Conservation (phyloP, 2,797 vertebrate genomes). For the Anabas testudineus region DNA sequence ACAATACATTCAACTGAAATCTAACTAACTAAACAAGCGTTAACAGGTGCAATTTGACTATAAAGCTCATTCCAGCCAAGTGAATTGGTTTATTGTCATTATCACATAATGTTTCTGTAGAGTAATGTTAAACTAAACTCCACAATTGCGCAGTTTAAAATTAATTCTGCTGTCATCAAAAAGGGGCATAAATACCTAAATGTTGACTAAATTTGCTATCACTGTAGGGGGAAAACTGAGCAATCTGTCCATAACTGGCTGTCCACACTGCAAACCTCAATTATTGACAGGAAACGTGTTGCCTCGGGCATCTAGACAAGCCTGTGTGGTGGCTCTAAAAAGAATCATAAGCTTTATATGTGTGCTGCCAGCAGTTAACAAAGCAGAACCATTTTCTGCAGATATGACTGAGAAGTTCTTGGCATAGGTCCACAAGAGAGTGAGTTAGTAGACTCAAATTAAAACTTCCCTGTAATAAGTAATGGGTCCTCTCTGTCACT, state of each 20-base stretch:
- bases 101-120: neutral
- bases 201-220: constrained; percentile 27
- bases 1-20: neutral
- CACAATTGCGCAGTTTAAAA: neutral
- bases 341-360: constrained; percentile 35
- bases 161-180: constrained; percentile 23
- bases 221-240: constrained; percentile 12
- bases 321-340: constrained; percentile 26
- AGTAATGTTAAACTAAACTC: constrained; percentile 26
- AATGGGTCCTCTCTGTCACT: constrained; percentile 2
- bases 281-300: constrained; percentile 44
- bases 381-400: constrained; percentile 32
- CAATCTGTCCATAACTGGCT: constrained; percentile 33
- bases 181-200: neutral
- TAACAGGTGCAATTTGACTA: constrained; percentile 8
- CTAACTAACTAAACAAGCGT: constrained; percentile 20
- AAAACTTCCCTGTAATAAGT: constrained; percentile 29
- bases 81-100: constrained; percentile 28
- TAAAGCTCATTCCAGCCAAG: constrained; percentile 1
- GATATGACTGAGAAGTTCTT: constrained; percentile 19
- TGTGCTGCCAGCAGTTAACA: constrained; percentile 34
- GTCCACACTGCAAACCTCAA: constrained; percentile 18
- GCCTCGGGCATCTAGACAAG: constrained; percentile 23
- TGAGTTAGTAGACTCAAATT: constrained; percentile 26
- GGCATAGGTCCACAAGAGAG: constrained; percentile 28